Conservation (phyloP, 2,888 invertebrate genomes). For the Morpho helenor region DNA sequence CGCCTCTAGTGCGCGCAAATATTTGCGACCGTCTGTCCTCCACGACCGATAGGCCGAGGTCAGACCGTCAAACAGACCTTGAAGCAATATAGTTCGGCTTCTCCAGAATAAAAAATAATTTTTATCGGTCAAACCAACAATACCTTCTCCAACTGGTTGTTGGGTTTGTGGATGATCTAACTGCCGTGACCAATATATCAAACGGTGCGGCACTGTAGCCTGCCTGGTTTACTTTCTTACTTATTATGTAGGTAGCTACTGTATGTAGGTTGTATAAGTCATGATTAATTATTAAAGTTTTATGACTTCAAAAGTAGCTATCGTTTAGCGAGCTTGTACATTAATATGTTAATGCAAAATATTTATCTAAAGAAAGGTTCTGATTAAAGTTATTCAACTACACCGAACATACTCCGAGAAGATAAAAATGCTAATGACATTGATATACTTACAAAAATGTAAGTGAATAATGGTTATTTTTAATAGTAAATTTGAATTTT, state of each 20-base stretch:
- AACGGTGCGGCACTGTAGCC: constrained; percentile 21
- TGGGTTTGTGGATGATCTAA: constrained; percentile 21
- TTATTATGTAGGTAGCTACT: constrained; percentile 17
- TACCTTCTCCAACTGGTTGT: constrained; percentile 11
- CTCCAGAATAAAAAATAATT: constrained; percentile 56
- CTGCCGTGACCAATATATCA: constrained; percentile 22
- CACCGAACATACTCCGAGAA: too few relatives aligned
- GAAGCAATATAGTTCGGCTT: constrained; percentile 72
- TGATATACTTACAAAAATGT: too few relatives aligned
- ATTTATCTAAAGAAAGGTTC: too few relatives aligned
- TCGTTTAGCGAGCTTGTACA: too few relatives aligned
- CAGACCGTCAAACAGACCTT: constrained; percentile 71
- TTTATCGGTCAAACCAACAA: constrained; percentile 49
- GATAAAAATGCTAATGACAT: too few relatives aligned
- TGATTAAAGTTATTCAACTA: too few relatives aligned
- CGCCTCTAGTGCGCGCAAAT: constrained; percentile 66
- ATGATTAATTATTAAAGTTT: constrained; percentile 1
- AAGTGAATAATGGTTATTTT: too few relatives aligned
- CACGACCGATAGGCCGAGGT: constrained; percentile 78
- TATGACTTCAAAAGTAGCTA: not conserved
- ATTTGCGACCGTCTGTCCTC: constrained; percentile 78
- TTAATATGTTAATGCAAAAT: too few relatives aligned
- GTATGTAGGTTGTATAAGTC: constrained; percentile 9
- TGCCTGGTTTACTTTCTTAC: constrained; percentile 27
- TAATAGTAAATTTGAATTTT: too few relatives aligned